Percentiles rank a stretch among this genome's conserved stretches.
Conservation (phyloP, 2,797 vertebrate genomes). For the Oryzias sinensis region DNA sequence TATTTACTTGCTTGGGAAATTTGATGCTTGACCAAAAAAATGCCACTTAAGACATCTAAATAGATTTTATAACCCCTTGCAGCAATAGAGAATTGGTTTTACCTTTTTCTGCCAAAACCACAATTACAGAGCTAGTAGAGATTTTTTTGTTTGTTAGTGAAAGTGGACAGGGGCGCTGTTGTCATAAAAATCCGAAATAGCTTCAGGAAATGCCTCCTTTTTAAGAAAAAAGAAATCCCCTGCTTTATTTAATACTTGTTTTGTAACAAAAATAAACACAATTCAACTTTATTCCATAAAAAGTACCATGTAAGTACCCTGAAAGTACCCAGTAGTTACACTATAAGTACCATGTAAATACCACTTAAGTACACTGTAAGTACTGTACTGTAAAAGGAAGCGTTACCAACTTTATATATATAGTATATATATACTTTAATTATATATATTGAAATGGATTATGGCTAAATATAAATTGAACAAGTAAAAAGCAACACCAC, state of each 20-base stretch:
- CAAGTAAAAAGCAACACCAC: not conserved
- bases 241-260: no score
- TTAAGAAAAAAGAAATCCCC: slow-evolving; percentile 7
- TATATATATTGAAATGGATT: not conserved
- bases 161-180: slow-evolving; percentile 49
- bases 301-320: no score
- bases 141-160: slow-evolving; percentile 40
- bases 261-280: no score
- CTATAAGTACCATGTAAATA: no score
- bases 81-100: slow-evolving; percentile 40
- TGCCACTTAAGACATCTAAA: slow-evolving; percentile 46
- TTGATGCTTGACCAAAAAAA: slow-evolving; percentile 30
- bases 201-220: slow-evolving; percentile 27
- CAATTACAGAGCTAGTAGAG: slow-evolving; percentile 49
- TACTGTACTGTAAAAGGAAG: no score
- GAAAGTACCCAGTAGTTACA: no score
- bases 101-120: slow-evolving; percentile 51
- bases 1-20: slow-evolving; percentile 20
- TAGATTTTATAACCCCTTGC: slow-evolving; percentile 50
- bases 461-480: not conserved
- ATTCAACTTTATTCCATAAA: no score
- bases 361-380: no score
- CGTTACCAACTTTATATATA: no score
- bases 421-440: no score
- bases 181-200: slow-evolving; percentile 64